A percentile compares a stretch with the other conserved stretches of the same genome.
Evolutionary conservation across 2,113 vertebrate species (phyloP).

Genomic region (Montifringilla adamsi): DNA sequence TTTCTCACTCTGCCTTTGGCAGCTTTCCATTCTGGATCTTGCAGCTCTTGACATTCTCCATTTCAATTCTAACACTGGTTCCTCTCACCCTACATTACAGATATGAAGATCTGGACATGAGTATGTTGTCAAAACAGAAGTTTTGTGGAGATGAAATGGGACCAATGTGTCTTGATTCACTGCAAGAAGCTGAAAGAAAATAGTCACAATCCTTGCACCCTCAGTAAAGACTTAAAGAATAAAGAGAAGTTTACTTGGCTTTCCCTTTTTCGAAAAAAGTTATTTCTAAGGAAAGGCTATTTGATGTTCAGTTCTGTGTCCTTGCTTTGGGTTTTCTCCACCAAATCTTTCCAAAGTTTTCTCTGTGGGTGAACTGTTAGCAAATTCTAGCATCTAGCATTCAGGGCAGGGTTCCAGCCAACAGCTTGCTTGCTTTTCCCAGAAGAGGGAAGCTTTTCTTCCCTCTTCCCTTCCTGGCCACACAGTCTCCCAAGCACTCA

Average conservation of each 20-base stretch:
- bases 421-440: not conserved
- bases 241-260: not conserved
- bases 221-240: not conserved
- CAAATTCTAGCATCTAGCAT: not conserved
- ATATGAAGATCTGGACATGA: not conserved
- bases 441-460: not conserved
- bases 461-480: not conserved
- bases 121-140: not conserved
- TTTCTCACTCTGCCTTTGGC: not conserved
- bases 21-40: not conserved
- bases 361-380: not conserved
- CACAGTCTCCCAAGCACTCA: not conserved
- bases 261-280: not conserved
- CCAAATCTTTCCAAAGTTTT: not conserved
- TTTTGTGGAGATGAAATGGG: not conserved
- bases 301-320: not conserved
- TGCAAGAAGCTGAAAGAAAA: not conserved
- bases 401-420: not conserved
- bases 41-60: not conserved
- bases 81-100: not conserved
- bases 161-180: not conserved
- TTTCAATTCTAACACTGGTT: not conserved
- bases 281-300: not conserved
- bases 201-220: not conserved
- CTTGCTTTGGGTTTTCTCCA: not conserved